phyloP scores from a whole-genome alignment of 2,888 invertebrate genomes.

The Lomographa bimaculata region DNA sequence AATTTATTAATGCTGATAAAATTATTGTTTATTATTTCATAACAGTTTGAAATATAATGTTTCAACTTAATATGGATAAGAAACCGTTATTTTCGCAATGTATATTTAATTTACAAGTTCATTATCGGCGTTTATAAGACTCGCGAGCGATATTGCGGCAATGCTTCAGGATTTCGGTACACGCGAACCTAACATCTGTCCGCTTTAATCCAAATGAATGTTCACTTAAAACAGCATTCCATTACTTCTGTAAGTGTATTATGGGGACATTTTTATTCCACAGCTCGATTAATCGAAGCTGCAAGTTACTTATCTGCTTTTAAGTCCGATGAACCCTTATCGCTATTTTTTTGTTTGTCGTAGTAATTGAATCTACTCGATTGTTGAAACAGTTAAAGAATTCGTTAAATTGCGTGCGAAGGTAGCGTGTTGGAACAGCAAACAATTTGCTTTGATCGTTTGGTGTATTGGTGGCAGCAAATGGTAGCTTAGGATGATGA shows the following conservation, averaged over 20 bases:
- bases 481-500: constrained; percentile 55
- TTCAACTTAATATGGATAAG: constrained; percentile 33
- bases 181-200: constrained; percentile 61
- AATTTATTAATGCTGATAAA: constrained; percentile 22
- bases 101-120: constrained; percentile 42
- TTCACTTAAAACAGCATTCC: constrained; percentile 48
- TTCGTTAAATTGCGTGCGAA: constrained; percentile 25
- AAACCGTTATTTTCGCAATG: constrained; percentile 37
- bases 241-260: constrained; percentile 41
- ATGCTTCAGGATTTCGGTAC: constrained; percentile 49
- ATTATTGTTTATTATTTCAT: constrained; percentile 12
- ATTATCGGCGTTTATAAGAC: constrained; percentile 44
- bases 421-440: constrained; percentile 32
- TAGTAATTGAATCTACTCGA: no score
- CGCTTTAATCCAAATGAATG: constrained; percentile 51
- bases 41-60: constrained; percentile 11
- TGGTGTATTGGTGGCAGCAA: constrained; percentile 45
- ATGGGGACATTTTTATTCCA: constrained; percentile 43
- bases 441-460: constrained; percentile 44
- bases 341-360: constrained; percentile 8
- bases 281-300: constrained; percentile 36
- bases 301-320: constrained; percentile 39
- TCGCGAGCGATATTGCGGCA: constrained; percentile 40
- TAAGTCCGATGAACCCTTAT: constrained; percentile 29
- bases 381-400: constrained; percentile 1